A percentile compares a stretch with the other conserved stretches of the same genome.
phyloP scores from a whole-genome alignment of 2,113 vertebrate species.

The Salvelinus sp. region DNA sequence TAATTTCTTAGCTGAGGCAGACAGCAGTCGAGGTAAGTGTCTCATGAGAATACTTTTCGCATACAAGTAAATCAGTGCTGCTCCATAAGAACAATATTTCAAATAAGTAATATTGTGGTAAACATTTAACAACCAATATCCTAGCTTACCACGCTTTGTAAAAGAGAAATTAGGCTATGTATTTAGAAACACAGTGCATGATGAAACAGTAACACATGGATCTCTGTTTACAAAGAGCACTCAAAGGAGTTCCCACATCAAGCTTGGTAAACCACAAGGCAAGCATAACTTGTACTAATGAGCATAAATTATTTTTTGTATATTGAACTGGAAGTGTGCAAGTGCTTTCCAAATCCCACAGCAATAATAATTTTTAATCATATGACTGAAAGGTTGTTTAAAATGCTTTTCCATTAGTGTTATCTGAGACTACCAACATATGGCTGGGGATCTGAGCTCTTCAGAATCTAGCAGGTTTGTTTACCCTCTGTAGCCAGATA shows the following conservation, averaged over 20 bases:
- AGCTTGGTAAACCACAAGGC: slow-evolving; percentile 60
- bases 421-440: slow-evolving; percentile 49
- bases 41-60: too few species aligned
- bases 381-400: slow-evolving; percentile 73
- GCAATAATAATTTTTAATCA: slow-evolving; percentile 76
- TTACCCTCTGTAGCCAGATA: slow-evolving; percentile 49
- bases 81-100: too few species aligned
- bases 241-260: slow-evolving; percentile 58
- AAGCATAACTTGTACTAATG: slow-evolving; percentile 71
- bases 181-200: slow-evolving; percentile 44
- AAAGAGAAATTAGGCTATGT: too few species aligned
- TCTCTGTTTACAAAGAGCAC: slow-evolving; percentile 51
- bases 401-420: slow-evolving; percentile 61
- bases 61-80: too few species aligned
- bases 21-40: too few species aligned
- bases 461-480: slow-evolving; percentile 31
- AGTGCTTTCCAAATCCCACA: slow-evolving; percentile 62
- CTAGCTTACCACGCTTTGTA: too few species aligned
- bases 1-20: too few species aligned
- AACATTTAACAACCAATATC: too few species aligned
- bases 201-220: slow-evolving; percentile 33
- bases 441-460: slow-evolving; percentile 55
- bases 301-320: slow-evolving; percentile 69
- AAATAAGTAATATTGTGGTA: too few species aligned
- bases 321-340: slow-evolving; percentile 70